phyloP scores from a whole-genome alignment of 2,113 vertebrate genomes.

The Pampusana beccarii region DNA sequence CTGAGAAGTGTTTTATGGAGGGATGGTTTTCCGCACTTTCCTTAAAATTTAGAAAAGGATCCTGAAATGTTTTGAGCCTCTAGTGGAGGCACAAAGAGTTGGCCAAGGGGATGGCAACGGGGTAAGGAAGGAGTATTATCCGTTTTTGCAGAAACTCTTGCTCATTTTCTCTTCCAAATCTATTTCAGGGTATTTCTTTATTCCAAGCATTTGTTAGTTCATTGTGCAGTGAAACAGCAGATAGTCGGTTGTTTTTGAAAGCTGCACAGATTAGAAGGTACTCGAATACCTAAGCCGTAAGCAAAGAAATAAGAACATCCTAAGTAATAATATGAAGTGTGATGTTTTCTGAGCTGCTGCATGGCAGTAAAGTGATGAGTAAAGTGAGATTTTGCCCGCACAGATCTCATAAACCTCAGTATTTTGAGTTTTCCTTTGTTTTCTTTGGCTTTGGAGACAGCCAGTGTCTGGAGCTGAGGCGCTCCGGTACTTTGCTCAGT shows the following conservation, averaged over 20 bases:
- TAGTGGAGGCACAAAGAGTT: not conserved
- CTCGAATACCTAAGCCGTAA: not conserved
- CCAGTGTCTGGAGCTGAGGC: not conserved
- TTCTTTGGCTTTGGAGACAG: conserved; percentile 14
- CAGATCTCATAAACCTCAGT: not conserved
- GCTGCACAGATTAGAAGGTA: not conserved
- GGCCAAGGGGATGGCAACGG: not conserved
- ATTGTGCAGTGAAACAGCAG: not conserved
- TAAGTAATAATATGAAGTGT: not conserved
- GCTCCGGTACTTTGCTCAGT: not conserved
- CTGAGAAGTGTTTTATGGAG: not conserved
- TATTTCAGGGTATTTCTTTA: not conserved
- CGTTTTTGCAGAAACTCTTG: not conserved
- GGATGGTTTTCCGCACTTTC: not conserved
- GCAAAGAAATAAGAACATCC: not conserved
- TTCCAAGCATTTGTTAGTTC: not conserved
- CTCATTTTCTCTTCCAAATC: not conserved
- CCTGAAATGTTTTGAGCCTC: not conserved
- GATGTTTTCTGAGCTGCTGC: not conserved
- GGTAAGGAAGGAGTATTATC: not conserved
- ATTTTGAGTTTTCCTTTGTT: not conserved
- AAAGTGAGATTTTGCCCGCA: not conserved
- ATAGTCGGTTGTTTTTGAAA: not conserved
- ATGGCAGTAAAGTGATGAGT: not conserved
- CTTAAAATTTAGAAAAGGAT: not conserved